phyloP scores from a whole-genome alignment of 1,140 invertebrate species.

The Thaumatotibia leucotreta region DNA sequence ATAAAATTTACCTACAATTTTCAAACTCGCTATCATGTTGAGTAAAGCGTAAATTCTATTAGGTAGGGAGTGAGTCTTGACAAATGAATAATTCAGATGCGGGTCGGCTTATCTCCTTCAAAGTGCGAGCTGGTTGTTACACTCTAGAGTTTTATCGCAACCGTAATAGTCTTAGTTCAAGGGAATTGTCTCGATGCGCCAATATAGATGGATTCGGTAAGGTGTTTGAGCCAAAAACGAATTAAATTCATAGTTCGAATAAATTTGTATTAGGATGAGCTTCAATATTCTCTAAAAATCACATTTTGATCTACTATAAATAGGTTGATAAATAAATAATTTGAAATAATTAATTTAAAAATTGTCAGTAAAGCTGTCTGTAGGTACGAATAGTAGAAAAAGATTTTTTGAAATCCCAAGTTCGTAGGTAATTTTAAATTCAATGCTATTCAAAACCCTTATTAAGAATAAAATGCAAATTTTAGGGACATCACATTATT shows the following conservation, averaged over 20 bases:
- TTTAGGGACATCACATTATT: background rate
- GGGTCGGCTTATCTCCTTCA: background rate
- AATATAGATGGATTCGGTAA: no score
- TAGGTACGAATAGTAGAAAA: no score
- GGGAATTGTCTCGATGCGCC: background rate
- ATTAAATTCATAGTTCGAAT: no score
- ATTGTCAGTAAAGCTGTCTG: no score
- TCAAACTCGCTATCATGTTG: background rate
- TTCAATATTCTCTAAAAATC: no score
- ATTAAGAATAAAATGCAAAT: slow-evolving; percentile 11
- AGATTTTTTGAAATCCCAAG: background rate
- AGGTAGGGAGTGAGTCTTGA: background rate
- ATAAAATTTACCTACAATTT: no score
- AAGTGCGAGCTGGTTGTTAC: background rate
- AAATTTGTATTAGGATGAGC: no score
- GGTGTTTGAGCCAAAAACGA: no score
- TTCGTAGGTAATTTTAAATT: background rate
- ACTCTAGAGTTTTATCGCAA: background rate
- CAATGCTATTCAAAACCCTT: background rate
- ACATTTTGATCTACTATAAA: no score
- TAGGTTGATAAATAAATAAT: no score
- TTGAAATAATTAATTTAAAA: no score
- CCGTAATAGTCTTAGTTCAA: background rate
- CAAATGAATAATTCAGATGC: background rate
- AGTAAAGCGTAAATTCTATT: background rate